Evolutionary conservation across 2,797 vertebrate species (phyloP).

Genomic region (Meriones psammophilus): DNA sequence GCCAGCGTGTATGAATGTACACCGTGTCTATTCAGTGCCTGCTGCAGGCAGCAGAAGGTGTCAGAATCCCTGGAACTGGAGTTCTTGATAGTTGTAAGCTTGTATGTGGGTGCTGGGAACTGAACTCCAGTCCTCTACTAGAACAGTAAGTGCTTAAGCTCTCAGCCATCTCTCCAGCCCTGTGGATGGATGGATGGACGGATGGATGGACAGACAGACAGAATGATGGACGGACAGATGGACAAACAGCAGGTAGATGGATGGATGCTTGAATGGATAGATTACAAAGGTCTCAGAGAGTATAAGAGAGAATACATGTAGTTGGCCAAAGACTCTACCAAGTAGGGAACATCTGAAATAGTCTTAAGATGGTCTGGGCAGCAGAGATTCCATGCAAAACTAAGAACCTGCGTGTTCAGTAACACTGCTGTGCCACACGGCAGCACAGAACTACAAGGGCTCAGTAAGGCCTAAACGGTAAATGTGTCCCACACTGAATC

Average conservation of each 20-base stretch:
- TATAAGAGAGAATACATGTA: background rate
- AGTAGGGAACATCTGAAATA: background rate
- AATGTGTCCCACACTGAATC: background rate
- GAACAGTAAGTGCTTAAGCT: background rate
- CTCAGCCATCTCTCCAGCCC: background rate
- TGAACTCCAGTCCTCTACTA: background rate
- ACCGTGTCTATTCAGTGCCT: no score
- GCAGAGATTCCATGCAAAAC: background rate
- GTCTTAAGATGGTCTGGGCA: slow-evolving; percentile 9
- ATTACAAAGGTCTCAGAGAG: background rate
- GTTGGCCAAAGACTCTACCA: background rate
- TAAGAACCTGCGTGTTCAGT: background rate
- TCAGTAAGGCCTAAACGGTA: background rate
- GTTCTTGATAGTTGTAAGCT: background rate
- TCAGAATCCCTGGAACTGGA: background rate
- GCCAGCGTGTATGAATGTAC: background rate
- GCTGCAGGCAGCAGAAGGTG: background rate
- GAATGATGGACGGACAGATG: no score
- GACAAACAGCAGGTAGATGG: background rate
- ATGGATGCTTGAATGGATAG: background rate
- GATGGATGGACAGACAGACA: background rate
- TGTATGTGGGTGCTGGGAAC: background rate
- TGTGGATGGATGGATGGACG: background rate
- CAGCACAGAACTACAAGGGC: slow-evolving; percentile 2
- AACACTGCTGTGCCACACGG: background rate